Evolutionary conservation across 1,140 invertebrate species (phyloP), one percentile per base, ranked within the genome.

Genomic region (Zaprionus ghesquierei): DNA sequence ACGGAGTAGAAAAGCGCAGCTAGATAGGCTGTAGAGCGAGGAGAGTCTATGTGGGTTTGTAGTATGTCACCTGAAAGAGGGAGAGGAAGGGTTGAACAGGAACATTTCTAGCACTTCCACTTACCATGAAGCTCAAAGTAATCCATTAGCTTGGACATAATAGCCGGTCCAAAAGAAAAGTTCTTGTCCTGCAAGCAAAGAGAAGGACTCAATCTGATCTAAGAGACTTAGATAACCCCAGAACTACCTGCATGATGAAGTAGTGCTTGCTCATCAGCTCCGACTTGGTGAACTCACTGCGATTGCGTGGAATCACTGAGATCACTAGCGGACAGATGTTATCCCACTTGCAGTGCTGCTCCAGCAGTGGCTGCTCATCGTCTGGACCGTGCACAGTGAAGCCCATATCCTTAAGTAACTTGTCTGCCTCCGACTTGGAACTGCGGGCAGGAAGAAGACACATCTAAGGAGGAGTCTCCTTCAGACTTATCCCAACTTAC

Each of bases 21-120:
- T 6, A 96, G 79, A 79, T 96, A 97, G 1, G 95, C 96, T 0
- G 95, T 95, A 27, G 95, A 95, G 5, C 95, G 93, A 0, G 95
- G 95, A 0, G 96, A 96, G 0, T 95, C 94, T 0, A 95, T 93
- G 80, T 97, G 96, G 0, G 95, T 96, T 78, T 96, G 94, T 0
- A 96, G 93, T 0, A 96, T 95, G n/a, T 94, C 95, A 3, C 96
- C 96, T 73, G 31, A 0, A 22, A 6, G 10, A 0, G 5, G 25
- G 5, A 55, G 13, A 12, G 54, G 1, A 3, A 22, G 9, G 18
- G 23, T n/a, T 2, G 35, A 27, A 4, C 1, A 10, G 22, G 22
- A 6, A 27, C n/a, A n/a, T 3, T 8, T 15, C 10, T 6, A 27
- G 13, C 1, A 1, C 9, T 8, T 18, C 10, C 55, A 18, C 13